Base-by-base conservation (phyloP, 1,140 invertebrate species). In the Brachionus paranguensis region DNA sequence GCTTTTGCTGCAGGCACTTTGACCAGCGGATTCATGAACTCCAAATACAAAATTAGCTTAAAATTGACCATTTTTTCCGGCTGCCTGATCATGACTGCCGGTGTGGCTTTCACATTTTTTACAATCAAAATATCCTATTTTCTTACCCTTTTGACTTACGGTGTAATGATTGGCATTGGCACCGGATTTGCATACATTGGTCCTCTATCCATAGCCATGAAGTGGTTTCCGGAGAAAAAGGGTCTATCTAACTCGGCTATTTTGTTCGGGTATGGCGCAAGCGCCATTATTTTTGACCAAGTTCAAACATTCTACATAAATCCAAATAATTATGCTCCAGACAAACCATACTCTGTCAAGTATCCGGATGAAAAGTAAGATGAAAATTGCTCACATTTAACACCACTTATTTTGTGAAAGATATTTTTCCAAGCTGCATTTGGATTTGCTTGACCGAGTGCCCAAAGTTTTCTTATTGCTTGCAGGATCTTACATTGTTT, bases 181-280 rank as follows among this genome's bases (percentile, higher is more conserved):
- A 87, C 89, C 10, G 88, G 89, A 50, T 84, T 90, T 10, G 87
- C 89, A 6, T 90, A 90, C 85, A 86, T 88, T 74, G 84, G 88
- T 47, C 89, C 90, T 17, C 79, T 90, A 37, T 87, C 86, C 12
- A 87, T 87, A 85, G 89, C 86, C 14, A 90, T 90, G 88, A 86
- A 90, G 89, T 91, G 90, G 90, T 88, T 89, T 84, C 90, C 90
- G 2, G 60, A 88, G 11, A 86, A 86, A 53, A 89, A 89, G 85
- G 90, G 90, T 10, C 81, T 90, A 14, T 88, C 89, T 2, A 90
- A 87, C 85, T 90, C 90, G 2, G 85, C 89, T 78, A 88, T 90
- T 33, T 88, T 90, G 11, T 89, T 87, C 20, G 89, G 90, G 3
- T 89, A 89, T 85, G 89, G 90, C 10, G 85, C 88, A 27, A 89